Conservation (phyloP, 2,797 vertebrate genomes). For the Sebastolobus altivelis region DNA sequence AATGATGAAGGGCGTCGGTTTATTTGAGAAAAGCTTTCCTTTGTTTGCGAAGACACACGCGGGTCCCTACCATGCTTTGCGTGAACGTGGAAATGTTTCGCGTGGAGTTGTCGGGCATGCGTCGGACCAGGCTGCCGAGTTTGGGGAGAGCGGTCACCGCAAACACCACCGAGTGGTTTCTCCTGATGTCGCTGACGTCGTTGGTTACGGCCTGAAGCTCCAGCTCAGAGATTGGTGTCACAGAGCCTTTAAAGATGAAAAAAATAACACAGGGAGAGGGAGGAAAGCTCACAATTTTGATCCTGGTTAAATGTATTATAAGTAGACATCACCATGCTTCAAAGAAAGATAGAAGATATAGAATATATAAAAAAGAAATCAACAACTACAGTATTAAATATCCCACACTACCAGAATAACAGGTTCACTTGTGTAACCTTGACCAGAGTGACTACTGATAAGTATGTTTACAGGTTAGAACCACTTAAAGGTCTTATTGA, state of each 20-base stretch:
- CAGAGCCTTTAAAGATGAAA: constrained; percentile 82
- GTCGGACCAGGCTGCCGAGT: constrained; percentile 85
- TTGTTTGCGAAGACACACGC: not conserved
- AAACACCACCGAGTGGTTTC: constrained; percentile 87
- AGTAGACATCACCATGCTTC: not conserved
- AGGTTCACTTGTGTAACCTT: not conserved
- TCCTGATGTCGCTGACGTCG: constrained; percentile 72
- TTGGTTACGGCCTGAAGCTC: constrained; percentile 89
- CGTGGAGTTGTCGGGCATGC: constrained; percentile 79
- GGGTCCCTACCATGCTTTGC: constrained; percentile 88
- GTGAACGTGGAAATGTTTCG: constrained; percentile 87
- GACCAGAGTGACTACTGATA: constrained; percentile 6
- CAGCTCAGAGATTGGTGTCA: constrained; percentile 82
- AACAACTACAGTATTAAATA: not conserved
- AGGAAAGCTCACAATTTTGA: not conserved
- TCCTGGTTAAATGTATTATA: not conserved
- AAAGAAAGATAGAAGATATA: not conserved
- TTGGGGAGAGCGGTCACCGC: constrained; percentile 82
- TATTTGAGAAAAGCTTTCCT: not conserved
- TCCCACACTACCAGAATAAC: not conserved
- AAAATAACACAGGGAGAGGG: not conserved
- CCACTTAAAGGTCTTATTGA: not conserved
- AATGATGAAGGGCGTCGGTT: not conserved
- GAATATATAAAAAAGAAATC: not conserved
- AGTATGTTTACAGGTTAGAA: constrained; percentile 7